phyloP scores from a whole-genome alignment of 2,797 vertebrate species.

The Acanthornis magna region DNA sequence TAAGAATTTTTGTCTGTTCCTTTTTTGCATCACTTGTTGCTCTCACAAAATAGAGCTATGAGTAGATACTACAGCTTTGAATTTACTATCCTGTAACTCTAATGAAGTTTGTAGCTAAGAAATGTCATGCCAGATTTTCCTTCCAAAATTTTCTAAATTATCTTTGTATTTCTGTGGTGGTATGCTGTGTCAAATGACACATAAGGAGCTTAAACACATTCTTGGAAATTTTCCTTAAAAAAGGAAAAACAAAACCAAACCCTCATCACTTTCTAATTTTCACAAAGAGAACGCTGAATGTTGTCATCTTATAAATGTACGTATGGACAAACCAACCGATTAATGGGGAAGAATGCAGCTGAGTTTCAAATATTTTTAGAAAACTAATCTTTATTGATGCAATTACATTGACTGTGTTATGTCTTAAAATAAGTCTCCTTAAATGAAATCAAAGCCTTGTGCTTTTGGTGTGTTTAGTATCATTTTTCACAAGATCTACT shows the following conservation, averaged over 20 bases:
- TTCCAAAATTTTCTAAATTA: neutral
- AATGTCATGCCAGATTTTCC: neutral
- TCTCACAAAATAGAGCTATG: neutral
- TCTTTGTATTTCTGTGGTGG: conserved; percentile 28
- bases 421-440: neutral
- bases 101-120: conserved; percentile 28
- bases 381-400: neutral
- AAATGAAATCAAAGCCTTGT: neutral
- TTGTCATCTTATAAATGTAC: neutral
- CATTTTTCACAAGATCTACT: neutral
- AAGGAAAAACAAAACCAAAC: neutral
- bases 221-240: neutral
- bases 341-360: neutral
- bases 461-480: neutral
- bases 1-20: neutral
- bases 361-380: neutral
- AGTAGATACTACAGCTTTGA: neutral
- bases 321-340: neutral
- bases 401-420: neutral
- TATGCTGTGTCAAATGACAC: conserved; percentile 35
- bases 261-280: conserved; percentile 44
- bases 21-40: neutral
- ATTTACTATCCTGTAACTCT: neutral
- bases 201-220: conserved; percentile 41
- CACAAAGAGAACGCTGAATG: neutral